Evolutionary conservation across 2,888 invertebrate genomes (phyloP).

Genomic region (Agriopis aurantiaria): DNA sequence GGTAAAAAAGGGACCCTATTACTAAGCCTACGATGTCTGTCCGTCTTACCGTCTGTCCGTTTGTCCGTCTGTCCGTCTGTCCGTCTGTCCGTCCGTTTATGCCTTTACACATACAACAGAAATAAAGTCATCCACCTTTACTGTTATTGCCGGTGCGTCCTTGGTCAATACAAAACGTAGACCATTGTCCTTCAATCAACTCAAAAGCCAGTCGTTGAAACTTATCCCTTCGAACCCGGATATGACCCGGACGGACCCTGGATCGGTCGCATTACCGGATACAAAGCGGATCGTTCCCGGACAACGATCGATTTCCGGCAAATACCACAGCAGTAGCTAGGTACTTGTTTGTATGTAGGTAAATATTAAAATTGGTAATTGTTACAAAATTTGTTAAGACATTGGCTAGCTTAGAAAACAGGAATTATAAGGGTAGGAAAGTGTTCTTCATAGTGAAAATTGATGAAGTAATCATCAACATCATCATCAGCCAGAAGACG

Average conservation of each 20-base stretch:
- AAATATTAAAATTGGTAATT: background rate
- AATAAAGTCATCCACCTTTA: background rate
- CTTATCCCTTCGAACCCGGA: slow-evolving; percentile 13
- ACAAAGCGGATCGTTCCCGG: slow-evolving; percentile 25
- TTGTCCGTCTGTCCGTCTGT: too few species aligned
- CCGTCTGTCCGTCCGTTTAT: too few species aligned
- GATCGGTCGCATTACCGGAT: slow-evolving; percentile 18
- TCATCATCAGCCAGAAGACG: too few species aligned
- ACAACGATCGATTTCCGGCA: slow-evolving; percentile 29
- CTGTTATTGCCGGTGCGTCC: background rate
- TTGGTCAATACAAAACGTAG: background rate
- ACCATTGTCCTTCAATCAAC: slow-evolving; percentile 23
- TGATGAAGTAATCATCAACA: too few species aligned
- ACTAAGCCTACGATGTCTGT: too few species aligned
- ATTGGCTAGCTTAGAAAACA: background rate
- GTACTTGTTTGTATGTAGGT: background rate
- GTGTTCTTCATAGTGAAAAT: too few species aligned
- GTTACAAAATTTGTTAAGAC: background rate
- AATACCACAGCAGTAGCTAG: slow-evolving; percentile 1
- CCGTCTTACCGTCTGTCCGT: too few species aligned
- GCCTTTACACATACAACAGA: too few species aligned
- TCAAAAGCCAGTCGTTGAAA: slow-evolving; percentile 12
- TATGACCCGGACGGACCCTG: slow-evolving; percentile 13
- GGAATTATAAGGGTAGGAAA: too few species aligned
- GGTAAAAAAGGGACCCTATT: too few species aligned